Evolutionary conservation across 2,113 vertebrate species (phyloP).

Genomic region (Verasper variegatus): DNA sequence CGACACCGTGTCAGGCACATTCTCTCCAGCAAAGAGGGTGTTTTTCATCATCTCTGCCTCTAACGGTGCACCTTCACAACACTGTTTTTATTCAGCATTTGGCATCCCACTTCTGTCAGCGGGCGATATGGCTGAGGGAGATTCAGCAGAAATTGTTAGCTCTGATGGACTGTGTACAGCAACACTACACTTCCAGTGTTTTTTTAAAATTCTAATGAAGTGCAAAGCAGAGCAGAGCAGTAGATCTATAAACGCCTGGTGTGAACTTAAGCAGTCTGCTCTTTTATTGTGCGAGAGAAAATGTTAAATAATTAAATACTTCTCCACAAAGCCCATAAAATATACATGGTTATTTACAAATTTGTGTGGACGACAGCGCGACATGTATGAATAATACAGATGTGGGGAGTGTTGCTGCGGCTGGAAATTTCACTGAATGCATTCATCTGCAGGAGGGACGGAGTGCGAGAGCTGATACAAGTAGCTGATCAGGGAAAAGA

Average conservation of each 20-base stretch:
- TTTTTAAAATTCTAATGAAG: neutral
- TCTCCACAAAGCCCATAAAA: slow-evolving; percentile 74
- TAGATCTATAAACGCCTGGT: slow-evolving; percentile 12
- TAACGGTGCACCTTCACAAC: slow-evolving; percentile 31
- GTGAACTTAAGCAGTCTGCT: slow-evolving; percentile 28
- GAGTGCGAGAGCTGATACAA: slow-evolving; percentile 6
- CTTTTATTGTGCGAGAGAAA: slow-evolving; percentile 61
- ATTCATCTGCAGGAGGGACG: slow-evolving; percentile 13
- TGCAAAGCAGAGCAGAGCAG: slow-evolving; percentile 6
- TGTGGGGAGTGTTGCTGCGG: slow-evolving; percentile 50
- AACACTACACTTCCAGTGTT: neutral
- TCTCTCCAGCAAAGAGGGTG: slow-evolving; percentile 19
- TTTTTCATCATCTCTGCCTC: slow-evolving; percentile 21
- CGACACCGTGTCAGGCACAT: slow-evolving; percentile 26
- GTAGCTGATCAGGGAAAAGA: slow-evolving; percentile 15
- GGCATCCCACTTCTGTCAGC: slow-evolving; percentile 20
- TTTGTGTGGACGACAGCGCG: slow-evolving; percentile 57
- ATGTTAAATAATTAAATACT: slow-evolving; percentile 74
- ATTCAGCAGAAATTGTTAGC: slow-evolving; percentile 18
- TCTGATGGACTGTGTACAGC: slow-evolving; percentile 30
- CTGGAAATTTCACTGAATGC: slow-evolving; percentile 43
- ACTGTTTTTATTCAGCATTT: slow-evolving; percentile 46
- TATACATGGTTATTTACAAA: slow-evolving; percentile 77
- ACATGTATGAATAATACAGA: slow-evolving; percentile 77
- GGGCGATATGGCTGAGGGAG: neutral